Base-by-base conservation (phyloP, 2,888 invertebrate species). In the Agonopterix heracliana region DNA sequence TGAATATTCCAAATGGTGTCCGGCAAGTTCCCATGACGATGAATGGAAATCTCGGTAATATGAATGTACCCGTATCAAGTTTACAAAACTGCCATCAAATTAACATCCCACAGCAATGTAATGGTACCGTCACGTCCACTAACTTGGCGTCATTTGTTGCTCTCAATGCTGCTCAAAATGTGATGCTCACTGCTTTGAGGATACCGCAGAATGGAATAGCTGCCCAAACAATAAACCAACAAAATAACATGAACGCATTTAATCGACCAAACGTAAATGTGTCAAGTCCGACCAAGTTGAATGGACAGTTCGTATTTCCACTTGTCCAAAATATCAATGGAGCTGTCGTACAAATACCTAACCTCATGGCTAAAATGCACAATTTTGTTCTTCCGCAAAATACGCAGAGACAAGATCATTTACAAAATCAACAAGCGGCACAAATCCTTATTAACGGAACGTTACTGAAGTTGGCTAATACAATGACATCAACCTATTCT, bases 271-370 rank as follows among this genome's bases (percentile, higher is more conserved):
- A 86, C 59, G 82, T 87, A 48, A 85, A 81, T 54, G 83, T 88
- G 34, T 63, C 84, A 49, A 89, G 88, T 64, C 87, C 88, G 34
- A 82, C 86, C 8, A 89, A 89, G 66, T 63, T 89, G 41, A 89
- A 87, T 54, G 86, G 83, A 54, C 91, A 74, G 69, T 91, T 90
- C 65, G 90, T 91, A 55, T 88, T 91, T 70, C 91, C 91, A 1
- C 78, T 91, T 44, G 76, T 92, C 72, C 91, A 91, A 60, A 92
- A 91, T 78, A 79, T 89, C 50, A 89, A 89, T 51, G 89, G 89
- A 51, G 76, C 89, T 43, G 85, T 92, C 53, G 90, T 92, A 57
- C 91, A 91, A 80, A 86, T 92, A 78, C 92, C 91, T 50, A 91
- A 90, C 65, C 69, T 91, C 50, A 83, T 91, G 77, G 82, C 91